Percentiles rank a stretch among this genome's conserved stretches.
phyloP scores from a whole-genome alignment of 2,888 invertebrate genomes.

The Stenurella melanura region DNA sequence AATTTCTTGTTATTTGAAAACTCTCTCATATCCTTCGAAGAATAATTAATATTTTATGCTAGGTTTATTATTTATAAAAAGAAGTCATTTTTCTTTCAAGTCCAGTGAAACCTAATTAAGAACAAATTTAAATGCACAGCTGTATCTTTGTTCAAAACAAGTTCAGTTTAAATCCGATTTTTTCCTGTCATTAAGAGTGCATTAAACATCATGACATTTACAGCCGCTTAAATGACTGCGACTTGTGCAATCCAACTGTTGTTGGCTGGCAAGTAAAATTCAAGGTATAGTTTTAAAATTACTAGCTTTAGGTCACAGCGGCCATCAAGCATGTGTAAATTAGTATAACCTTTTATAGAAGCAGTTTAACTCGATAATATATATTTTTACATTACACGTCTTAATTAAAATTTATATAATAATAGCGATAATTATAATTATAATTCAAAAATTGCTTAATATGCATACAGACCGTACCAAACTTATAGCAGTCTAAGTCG shows the following conservation, averaged over 20 bases:
- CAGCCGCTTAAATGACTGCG: background rate
- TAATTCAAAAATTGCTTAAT: too few species aligned
- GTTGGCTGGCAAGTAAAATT: background rate
- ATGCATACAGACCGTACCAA: too few species aligned
- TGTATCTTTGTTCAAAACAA: background rate
- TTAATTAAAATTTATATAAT: background rate
- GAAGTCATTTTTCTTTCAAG: too few species aligned
- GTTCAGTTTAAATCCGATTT: background rate
- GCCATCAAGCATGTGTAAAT: background rate
- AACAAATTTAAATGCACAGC: background rate
- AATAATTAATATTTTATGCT: too few species aligned
- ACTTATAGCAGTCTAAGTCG: too few species aligned
- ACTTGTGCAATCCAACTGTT: constrained; percentile 13
- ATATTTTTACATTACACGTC: background rate
- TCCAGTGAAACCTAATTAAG: background rate
- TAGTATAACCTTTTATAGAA: constrained; percentile 5
- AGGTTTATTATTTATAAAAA: too few species aligned
- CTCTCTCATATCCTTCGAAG: too few species aligned
- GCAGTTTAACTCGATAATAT: background rate
- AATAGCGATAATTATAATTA: too few species aligned
- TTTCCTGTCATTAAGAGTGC: constrained; percentile 3
- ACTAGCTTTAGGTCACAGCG: background rate
- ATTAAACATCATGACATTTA: constrained; percentile 11
- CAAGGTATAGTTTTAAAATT: background rate
- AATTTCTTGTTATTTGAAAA: too few species aligned